Percentiles rank a stretch among this genome's conserved stretches.
Evolutionary conservation across 2,113 vertebrate species (phyloP).

Genomic region (Pseudois nayaur): DNA sequence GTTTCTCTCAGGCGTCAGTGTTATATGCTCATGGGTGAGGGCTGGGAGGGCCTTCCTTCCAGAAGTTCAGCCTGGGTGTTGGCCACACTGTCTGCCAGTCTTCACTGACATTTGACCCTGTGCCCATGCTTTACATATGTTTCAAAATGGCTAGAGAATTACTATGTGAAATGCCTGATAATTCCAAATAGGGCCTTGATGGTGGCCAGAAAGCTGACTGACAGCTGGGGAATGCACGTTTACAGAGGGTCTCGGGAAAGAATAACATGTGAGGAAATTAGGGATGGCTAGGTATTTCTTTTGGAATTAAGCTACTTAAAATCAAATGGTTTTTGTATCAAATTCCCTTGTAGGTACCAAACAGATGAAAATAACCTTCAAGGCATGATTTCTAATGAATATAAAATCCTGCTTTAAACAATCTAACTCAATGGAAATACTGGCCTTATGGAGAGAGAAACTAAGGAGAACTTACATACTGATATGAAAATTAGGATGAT

Average conservation of each 20-base stretch:
- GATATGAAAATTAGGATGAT: not conserved
- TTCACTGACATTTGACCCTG: not conserved
- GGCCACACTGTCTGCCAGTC: not conserved
- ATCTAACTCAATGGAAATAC: not conserved
- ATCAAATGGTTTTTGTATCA: not conserved
- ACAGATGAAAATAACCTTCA: not conserved
- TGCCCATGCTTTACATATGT: not conserved
- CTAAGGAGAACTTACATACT: not conserved
- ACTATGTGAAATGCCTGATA: not conserved
- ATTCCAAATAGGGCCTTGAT: not conserved
- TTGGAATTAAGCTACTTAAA: slow-evolving; percentile 42
- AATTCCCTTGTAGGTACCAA: not conserved
- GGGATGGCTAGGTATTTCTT: not conserved
- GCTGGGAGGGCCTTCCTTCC: not conserved
- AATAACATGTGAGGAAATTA: not conserved
- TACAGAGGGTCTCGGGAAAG: not conserved
- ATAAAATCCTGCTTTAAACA: slow-evolving; percentile 21
- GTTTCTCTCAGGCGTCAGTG: not conserved
- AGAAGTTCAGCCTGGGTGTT: not conserved
- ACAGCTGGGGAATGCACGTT: not conserved
- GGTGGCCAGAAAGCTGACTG: not conserved
- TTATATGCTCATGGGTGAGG: not conserved
- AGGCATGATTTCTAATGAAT: slow-evolving; percentile 5
- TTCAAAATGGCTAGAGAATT: not conserved
- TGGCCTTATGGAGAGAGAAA: not conserved